Evolutionary conservation across 1,140 invertebrate species (phyloP).

Genomic region (Drosophila nebulosa): DNA sequence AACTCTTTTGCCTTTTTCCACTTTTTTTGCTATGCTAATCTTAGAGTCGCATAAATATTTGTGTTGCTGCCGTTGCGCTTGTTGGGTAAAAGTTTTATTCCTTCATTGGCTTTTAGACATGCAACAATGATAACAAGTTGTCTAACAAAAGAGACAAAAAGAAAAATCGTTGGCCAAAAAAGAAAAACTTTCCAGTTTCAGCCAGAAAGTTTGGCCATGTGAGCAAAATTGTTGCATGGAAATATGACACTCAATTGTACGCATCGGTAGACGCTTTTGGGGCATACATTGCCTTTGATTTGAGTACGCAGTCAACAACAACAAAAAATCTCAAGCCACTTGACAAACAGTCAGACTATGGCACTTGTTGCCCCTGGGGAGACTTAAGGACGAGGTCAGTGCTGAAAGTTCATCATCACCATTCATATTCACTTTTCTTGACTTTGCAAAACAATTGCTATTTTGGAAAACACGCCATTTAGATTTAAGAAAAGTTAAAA

Average conservation of each 20-base stretch:
- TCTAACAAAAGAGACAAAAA: constrained; percentile 29
- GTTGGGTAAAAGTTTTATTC: constrained; percentile 66
- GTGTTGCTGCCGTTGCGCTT: constrained; percentile 35
- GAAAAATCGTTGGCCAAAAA: constrained; percentile 45
- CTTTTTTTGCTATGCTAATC: constrained; percentile 58
- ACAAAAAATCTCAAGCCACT: neutral
- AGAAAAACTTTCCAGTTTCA: constrained; percentile 42
- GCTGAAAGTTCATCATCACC: neutral
- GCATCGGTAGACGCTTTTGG: constrained; percentile 69
- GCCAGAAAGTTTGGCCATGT: constrained; percentile 42
- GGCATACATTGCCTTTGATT: constrained; percentile 75
- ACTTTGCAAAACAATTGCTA: too few relatives aligned
- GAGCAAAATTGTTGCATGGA: constrained; percentile 44
- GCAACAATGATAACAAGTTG: constrained; percentile 78
- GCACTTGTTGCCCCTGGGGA: constrained; percentile 70
- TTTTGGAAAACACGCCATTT: too few relatives aligned
- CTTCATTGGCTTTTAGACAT: constrained; percentile 74
- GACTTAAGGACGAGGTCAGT: constrained; percentile 43
- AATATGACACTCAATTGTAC: constrained; percentile 79
- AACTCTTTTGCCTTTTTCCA: neutral
- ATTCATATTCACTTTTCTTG: too few relatives aligned
- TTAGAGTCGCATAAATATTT: constrained; percentile 65
- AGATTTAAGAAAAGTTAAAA: too few relatives aligned
- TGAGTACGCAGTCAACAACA: constrained; percentile 42
- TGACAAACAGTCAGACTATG: neutral